phyloP scores from a whole-genome alignment of 1,140 invertebrate species.

The Araneus ventricosus region DNA sequence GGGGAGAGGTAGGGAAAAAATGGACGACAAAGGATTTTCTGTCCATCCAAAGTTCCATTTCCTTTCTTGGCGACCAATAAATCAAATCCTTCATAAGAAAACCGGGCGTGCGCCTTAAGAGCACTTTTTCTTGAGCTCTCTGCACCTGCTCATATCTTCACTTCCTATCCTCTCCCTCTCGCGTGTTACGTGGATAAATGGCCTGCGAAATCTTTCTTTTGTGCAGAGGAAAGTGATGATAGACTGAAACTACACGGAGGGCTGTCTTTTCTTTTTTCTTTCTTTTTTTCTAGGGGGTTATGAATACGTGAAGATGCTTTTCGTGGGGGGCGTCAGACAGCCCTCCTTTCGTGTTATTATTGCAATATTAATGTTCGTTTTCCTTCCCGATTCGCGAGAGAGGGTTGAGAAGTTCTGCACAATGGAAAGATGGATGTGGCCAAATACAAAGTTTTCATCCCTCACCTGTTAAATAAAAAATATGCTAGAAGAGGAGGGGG shows the following conservation, averaged over 20 bases:
- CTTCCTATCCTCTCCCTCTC: neutral
- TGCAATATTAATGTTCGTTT: slow-evolving; percentile 73
- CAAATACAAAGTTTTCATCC: slow-evolving; percentile 55
- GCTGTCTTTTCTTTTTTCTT: neutral
- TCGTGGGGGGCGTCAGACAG: neutral
- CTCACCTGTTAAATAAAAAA: neutral
- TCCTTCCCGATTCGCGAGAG: slow-evolving; percentile 28
- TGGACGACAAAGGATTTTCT: neutral
- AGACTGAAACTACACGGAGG: neutral
- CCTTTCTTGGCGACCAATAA: slow-evolving; percentile 8
- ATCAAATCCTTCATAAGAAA: slow-evolving; percentile 45
- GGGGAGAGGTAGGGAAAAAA: neutral
- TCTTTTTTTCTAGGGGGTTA: neutral
- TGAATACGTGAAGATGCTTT: neutral
- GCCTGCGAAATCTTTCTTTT: neutral
- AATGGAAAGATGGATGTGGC: slow-evolving; percentile 64
- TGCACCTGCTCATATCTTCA: slow-evolving; percentile 32
- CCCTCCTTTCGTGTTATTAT: slow-evolving; percentile 51
- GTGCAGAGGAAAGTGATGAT: slow-evolving; percentile 9
- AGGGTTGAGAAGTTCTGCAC: slow-evolving; percentile 54
- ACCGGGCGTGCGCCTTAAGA: neutral
- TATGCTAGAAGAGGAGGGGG: neutral
- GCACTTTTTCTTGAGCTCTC: neutral
- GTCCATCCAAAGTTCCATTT: slow-evolving; percentile 18
- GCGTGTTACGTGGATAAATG: slow-evolving; percentile 55